A percentile compares a stretch with the other conserved stretches of the same genome.
Evolutionary conservation across 2,797 vertebrate genomes (phyloP).

Genomic region (Pangasius mekongensis): DNA sequence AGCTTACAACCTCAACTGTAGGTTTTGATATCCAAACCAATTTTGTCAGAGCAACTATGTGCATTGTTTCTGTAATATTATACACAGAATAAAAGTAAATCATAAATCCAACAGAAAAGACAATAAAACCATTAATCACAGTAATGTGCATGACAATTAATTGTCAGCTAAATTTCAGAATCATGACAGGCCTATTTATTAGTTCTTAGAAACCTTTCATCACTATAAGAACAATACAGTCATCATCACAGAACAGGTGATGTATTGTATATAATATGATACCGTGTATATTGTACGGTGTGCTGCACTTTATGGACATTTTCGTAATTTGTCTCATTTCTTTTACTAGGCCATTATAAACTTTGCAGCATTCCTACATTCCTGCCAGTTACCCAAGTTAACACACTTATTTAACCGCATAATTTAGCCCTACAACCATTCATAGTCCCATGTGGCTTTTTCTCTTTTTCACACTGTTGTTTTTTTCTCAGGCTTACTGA

Average conservation of each 20-base stretch:
- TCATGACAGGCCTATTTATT: not conserved
- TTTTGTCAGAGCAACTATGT: not conserved
- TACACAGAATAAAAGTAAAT: not conserved
- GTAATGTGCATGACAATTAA: not conserved
- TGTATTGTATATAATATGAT: not conserved
- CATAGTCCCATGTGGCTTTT: not conserved
- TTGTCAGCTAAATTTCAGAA: not conserved
- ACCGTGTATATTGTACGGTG: not conserved
- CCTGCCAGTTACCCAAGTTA: not conserved
- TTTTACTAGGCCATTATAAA: not conserved
- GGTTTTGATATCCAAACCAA: not conserved
- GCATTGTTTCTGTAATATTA: not conserved
- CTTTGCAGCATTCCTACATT: not conserved
- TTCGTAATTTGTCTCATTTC: not conserved
- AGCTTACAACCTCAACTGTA: too few relatives aligned
- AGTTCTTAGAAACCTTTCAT: not conserved
- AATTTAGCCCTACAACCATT: not conserved
- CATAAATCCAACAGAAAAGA: not conserved
- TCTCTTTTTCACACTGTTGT: constrained; percentile 1
- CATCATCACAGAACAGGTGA: not conserved
- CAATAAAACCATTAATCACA: not conserved
- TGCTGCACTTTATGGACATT: not conserved
- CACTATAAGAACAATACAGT: not conserved
- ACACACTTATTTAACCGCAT: not conserved
- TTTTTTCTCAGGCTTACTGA: constrained; percentile 8